These are phyloP conservation scores for Arenaria interpres DNA, from an alignment of 2,113 vertebrate genomes.

Conservation along the genomic window DNA sequence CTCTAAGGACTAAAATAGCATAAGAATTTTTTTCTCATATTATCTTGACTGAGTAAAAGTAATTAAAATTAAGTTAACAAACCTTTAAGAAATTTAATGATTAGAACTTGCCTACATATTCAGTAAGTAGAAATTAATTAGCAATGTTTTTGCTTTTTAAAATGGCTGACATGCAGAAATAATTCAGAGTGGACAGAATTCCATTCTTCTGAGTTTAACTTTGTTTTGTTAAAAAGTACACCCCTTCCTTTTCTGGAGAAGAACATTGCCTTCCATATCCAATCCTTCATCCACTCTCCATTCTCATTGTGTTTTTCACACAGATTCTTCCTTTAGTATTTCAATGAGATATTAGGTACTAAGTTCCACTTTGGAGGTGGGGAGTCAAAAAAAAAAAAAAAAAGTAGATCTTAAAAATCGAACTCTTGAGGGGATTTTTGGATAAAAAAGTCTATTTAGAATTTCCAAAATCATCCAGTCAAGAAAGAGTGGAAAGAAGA, in stretches of 20 bases:
- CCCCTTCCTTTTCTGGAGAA: neutral
- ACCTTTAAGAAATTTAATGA: neutral
- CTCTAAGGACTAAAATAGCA: neutral
- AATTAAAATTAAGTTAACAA: neutral
- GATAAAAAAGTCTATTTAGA: neutral
- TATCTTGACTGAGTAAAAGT: neutral
- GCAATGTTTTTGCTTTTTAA: neutral
- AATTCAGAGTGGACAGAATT: neutral
- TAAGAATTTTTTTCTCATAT: neutral
- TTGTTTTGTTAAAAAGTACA: neutral
- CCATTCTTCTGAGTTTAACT: neutral
- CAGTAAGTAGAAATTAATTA: neutral
- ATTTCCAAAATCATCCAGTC: neutral
- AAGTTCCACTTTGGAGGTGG: neutral
- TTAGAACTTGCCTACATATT: neutral
- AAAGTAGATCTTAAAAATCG: neutral
- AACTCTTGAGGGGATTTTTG: neutral
- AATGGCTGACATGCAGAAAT: neutral
- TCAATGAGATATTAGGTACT: neutral
- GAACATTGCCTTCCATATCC: rapidly evolving
- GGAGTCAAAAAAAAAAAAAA: too few relatives aligned
- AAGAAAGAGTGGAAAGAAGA: neutral
- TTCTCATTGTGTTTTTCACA: neutral
- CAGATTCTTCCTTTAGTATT: neutral
- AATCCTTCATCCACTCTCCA: neutral